Conservation (phyloP, 1,140 invertebrate species). For the Sycobia sp. region DNA sequence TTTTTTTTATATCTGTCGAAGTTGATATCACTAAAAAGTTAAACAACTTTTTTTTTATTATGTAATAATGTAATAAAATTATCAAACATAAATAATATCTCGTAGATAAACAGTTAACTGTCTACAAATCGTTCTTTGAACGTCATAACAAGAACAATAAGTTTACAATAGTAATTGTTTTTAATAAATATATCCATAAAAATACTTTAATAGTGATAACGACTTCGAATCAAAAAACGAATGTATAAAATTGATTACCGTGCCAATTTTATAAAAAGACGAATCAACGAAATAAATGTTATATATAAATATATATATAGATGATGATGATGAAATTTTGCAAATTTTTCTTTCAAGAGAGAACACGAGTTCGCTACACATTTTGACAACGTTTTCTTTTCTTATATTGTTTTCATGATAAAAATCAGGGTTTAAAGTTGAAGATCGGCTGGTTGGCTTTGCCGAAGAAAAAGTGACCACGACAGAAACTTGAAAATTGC, state of each 20-base stretch:
- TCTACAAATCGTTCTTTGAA: no score
- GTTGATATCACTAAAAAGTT: no score
- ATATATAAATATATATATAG: no score
- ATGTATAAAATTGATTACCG: not conserved
- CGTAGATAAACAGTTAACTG: no score
- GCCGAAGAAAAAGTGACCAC: not conserved
- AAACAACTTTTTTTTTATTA: no score
- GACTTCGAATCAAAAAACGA: slow-evolving; percentile 11
- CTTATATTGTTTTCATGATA: no score
- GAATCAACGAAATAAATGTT: no score
- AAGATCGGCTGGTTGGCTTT: not conserved
- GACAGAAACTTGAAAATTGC: not conserved
- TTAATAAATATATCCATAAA: not conserved
- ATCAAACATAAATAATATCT: no score
- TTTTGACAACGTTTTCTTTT: slow-evolving; percentile 17
- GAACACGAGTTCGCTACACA: slow-evolving; percentile 29
- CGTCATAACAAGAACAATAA: no score
- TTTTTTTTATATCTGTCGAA: no score
- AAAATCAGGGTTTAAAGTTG: not conserved
- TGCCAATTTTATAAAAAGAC: no score
- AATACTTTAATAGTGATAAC: not conserved
- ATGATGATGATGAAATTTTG: not conserved
- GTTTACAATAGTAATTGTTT: not conserved
- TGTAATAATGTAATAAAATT: no score
- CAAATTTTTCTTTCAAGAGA: slow-evolving; percentile 2